These are phyloP conservation scores for Streblospio benedicti DNA, from an alignment of 1,140 invertebrate species.

Conservation along the genomic window DNA sequence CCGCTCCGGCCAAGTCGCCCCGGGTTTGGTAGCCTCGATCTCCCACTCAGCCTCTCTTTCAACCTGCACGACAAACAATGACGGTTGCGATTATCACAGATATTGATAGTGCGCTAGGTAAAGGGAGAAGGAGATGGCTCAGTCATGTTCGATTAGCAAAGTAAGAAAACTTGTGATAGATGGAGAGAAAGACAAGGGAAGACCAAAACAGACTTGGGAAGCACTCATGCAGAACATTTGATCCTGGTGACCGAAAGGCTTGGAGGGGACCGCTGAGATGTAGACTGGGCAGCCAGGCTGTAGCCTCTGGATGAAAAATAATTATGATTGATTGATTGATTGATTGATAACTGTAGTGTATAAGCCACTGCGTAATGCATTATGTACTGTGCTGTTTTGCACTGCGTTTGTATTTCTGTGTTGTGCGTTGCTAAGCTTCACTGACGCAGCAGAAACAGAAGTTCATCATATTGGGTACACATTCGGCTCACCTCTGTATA, in stretches of 20 bases:
- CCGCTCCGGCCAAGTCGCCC: constrained; percentile 59
- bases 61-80: not conserved
- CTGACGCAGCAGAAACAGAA: not conserved
- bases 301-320: too few relatives aligned
- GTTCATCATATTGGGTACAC: not conserved
- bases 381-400: not conserved
- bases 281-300: too few relatives aligned
- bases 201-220: too few relatives aligned
- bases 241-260: too few relatives aligned
- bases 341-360: not conserved
- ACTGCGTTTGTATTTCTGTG: not conserved
- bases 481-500: not conserved
- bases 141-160: not conserved
- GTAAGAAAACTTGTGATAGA: too few relatives aligned
- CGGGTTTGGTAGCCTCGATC: constrained; percentile 19
- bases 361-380: not conserved
- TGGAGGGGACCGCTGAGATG: too few relatives aligned
- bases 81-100: not conserved
- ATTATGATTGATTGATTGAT: not conserved
- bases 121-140: too few relatives aligned
- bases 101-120: too few relatives aligned
- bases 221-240: not conserved
- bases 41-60: constrained; percentile 11
- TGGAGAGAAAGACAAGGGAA: too few relatives aligned
- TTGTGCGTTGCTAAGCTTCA: not conserved